Conservation (phyloP, 2,113 vertebrate genomes). For the Psilopsiagon aymara region DNA sequence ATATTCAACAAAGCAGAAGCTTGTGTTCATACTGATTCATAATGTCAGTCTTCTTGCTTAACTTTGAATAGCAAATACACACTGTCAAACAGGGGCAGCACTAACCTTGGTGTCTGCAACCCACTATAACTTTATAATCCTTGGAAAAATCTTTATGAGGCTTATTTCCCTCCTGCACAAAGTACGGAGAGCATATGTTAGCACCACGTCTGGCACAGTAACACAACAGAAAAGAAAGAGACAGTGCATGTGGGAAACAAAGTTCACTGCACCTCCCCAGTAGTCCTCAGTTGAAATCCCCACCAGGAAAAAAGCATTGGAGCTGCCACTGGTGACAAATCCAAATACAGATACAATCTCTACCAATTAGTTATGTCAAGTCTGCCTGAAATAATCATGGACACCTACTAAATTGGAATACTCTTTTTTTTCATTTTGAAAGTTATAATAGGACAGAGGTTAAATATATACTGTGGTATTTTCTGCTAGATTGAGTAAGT, state of each 20-base stretch:
- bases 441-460: background rate
- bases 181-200: background rate
- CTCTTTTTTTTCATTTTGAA: background rate
- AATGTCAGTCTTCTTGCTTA: rapidly evolving
- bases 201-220: background rate
- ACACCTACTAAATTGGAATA: background rate
- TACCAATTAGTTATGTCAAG: background rate
- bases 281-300: background rate
- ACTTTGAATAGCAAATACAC: background rate
- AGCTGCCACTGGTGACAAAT: background rate
- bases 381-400: background rate
- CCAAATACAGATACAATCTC: background rate
- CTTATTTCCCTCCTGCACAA: background rate
- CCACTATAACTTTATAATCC: background rate
- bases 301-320: background rate
- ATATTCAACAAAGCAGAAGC: background rate
- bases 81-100: background rate
- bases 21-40: background rate
- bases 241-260: background rate
- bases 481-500: background rate
- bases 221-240: background rate
- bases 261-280: background rate
- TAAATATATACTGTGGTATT: rapidly evolving
- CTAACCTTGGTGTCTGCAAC: background rate
- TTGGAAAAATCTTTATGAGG: background rate